Base-by-base conservation (phyloP, 2,113 vertebrate genomes). In the Mystacornis crossleyi region DNA sequence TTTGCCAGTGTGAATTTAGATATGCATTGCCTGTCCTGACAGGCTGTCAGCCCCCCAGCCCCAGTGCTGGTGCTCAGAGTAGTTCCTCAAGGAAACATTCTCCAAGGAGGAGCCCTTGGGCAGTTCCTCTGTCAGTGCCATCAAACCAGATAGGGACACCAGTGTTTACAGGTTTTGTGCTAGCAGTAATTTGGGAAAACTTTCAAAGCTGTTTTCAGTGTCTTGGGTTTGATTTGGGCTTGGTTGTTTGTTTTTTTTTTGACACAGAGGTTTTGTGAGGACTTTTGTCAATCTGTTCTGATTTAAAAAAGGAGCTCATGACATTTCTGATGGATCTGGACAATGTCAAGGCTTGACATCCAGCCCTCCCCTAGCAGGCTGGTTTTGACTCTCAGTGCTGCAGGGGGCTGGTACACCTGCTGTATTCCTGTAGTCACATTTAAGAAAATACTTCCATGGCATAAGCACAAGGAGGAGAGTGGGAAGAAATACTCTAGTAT, bases 11-110 rank as follows among this genome's bases (percentile, higher is more conserved):
- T 47, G 31, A 42, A 53, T 55, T 34, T 69, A 83, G 5, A 15
- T 43, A 18, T 29, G 10, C 17, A 18, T 21, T n/a, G 25, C 38
- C 29, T 64, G 34, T 51, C 34, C 25, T 67, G 13, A 26, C n/a
- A n/a, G 21, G 16, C 8, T 74, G 20, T 29, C 18, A 51, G 25
- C 7, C 25, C 29, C 13, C 14, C 10, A 80, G 6, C 43, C 83
- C n/a, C 26, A 67, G 50, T 0, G 0, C 24, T 38, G 7, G 3
- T 55, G 42, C 36, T 85, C 54, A 31, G 31, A 55, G 29, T 0
- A 1, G 3, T 18, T 69, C 10, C 33, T 74, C 36, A 51, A 29
- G 14, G 43, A 21, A 80, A 2, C 2, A 3, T 25, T 69, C 18
- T 29, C 9, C 4, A 18, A 69, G 34, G 18, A 74, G 5, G 3